phyloP scores from a whole-genome alignment of 2,888 invertebrate species.

The Pseudococcus longispinus region DNA sequence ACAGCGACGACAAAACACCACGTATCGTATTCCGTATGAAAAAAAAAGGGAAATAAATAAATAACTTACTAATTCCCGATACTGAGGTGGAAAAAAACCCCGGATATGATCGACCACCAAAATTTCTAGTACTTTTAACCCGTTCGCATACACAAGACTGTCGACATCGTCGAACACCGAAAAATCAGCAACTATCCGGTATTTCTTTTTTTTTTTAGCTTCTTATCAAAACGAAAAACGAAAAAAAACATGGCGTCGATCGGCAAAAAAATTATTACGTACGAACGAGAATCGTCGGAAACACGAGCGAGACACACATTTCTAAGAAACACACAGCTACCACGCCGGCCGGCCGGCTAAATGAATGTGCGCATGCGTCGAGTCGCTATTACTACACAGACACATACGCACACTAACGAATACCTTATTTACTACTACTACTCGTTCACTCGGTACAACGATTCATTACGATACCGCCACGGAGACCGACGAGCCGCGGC shows the following conservation, averaged over 20 bases:
- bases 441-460: neutral
- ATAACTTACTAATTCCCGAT: neutral
- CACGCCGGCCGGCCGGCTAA: constrained; percentile 40
- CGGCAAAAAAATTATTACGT: neutral
- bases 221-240: constrained; percentile 23
- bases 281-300: neutral
- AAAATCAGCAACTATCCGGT: neutral
- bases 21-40: neutral
- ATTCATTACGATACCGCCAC: neutral
- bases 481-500: neutral
- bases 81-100: neutral
- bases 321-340: constrained; percentile 28
- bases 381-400: neutral
- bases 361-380: neutral
- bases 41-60: neutral
- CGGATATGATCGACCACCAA: neutral
- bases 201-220: neutral
- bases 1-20: neutral
- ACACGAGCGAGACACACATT: constrained; percentile 28
- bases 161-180: neutral
- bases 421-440: too few species aligned
- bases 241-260: constrained; percentile 31
- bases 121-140: neutral
- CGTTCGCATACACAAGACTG: neutral
- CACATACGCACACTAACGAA: neutral